Conservation (phyloP, 1,140 invertebrate genomes). For the Formica selysi region DNA sequence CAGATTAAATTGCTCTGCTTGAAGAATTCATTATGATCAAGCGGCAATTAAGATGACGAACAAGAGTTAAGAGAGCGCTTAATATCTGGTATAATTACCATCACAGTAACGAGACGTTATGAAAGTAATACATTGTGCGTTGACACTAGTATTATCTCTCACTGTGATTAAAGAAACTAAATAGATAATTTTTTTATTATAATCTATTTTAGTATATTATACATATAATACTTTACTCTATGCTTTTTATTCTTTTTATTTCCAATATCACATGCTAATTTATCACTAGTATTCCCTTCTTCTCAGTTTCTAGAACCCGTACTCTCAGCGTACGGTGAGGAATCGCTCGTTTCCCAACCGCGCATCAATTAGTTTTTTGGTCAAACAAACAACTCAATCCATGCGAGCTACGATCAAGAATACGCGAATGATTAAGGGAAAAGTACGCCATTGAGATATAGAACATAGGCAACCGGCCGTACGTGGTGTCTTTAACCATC, state of each 20-base stretch:
- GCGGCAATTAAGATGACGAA: not conserved
- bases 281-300: not conserved
- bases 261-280: not conserved
- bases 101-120: not conserved
- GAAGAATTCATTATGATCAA: not conserved
- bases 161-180: not conserved
- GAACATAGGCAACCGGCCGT: slow-evolving; percentile 64
- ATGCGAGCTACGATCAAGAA: not conserved
- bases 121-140: not conserved
- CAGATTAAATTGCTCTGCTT: slow-evolving; percentile 15
- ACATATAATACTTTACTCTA: not conserved
- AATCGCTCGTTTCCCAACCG: slow-evolving; percentile 16
- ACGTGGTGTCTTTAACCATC: slow-evolving; percentile 73
- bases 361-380: slow-evolving; percentile 4
- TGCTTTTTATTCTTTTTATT: not conserved
- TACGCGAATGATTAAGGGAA: not conserved
- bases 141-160: not conserved
- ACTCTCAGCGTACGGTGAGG: not conserved
- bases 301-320: not conserved
- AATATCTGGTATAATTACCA: not conserved
- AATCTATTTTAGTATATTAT: not conserved
- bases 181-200: not conserved
- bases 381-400: not conserved
- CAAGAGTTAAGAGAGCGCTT: not conserved
- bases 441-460: slow-evolving; percentile 37